These are phyloP conservation scores for Enteromius paludinosus DNA, from an alignment of 2,797 vertebrate species.

Conservation along the genomic window DNA sequence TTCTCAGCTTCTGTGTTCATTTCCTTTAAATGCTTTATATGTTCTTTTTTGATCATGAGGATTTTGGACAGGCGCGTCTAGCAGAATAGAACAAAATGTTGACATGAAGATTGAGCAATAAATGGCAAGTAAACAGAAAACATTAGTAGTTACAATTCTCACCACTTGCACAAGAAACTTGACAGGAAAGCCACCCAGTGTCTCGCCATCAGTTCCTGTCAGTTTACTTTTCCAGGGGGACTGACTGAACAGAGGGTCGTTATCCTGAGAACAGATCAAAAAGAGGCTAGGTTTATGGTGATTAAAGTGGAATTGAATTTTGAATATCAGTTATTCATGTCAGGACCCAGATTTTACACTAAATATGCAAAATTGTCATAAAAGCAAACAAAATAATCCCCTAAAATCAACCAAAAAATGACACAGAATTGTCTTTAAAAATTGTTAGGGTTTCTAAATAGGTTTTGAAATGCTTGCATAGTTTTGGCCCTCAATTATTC, in stretches of 20 bases:
- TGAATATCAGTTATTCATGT: not conserved
- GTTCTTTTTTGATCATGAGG: constrained; percentile 99
- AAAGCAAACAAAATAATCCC: not conserved
- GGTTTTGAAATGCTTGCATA: not conserved
- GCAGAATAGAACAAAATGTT: constrained; percentile 4
- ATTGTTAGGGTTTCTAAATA: not conserved
- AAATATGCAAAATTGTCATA: not conserved
- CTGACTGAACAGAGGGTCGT: constrained; percentile 91
- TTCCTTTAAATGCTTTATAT: constrained; percentile 96
- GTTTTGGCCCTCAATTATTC: not conserved
- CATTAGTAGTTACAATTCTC: constrained; percentile 65
- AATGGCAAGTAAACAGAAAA: not conserved
- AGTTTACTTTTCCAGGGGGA: constrained; percentile 94
- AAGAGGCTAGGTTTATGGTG: not conserved
- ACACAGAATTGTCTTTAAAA: not conserved
- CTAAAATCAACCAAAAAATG: not conserved
- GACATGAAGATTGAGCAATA: too few relatives aligned
- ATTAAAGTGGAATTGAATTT: not conserved
- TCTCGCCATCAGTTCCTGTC: constrained; percentile 89
- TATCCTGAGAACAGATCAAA: constrained; percentile 79
- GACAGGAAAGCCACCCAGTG: constrained; percentile 96
- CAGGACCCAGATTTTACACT: not conserved
- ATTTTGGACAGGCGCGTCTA: constrained; percentile 98
- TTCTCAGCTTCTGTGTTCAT: constrained; percentile 99
- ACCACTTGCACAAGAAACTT: constrained; percentile 99